Evolutionary conservation across 2,113 vertebrate species (phyloP), one percentile per base, ranked within the genome.

Genomic region (Nettapus auritus): DNA sequence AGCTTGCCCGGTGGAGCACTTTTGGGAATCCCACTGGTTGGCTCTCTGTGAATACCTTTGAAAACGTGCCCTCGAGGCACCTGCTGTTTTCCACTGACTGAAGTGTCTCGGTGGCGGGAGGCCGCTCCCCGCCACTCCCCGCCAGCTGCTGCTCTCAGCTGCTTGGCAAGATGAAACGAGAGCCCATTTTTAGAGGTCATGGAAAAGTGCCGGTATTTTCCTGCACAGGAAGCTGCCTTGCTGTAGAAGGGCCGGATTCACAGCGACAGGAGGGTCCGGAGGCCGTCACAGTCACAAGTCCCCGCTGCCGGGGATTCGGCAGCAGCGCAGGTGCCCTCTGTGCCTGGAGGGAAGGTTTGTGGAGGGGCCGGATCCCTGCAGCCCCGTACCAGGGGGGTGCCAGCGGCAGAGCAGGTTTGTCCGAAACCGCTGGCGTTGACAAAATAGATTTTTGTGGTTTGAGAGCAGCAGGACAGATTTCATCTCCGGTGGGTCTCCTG

Each of bases 401-500:
- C 74, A 13, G 46, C 67, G 50, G 48, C 38, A 19, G 19, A 4
- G 34, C 22, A 22, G 1, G 75, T 31, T 34, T 86, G 46, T 88
- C 85, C 36, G 0, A 66, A 67, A 6, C 13, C 44, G 1, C 31
- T 59, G 92, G 79, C 95, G 64, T 13, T 62, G 95, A 66, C 92
- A 71, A 69, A 53, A 84, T 75, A 50, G 83, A 82, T 96, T 86
- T 28, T 60, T 57, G 85, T 88, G 71, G 52, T 90, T 92, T 71
- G 96, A 93, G 95, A 87, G 88, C 82, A 95, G 95, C 92, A 87
- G 96, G 97, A 91, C 85, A 96, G 94, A 86, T 95, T 96, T 94
- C 95, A 93, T 96, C 93, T 97, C 94, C 97, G 96, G 83, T 97
- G 90, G 92, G 70, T 94, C 90, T 97, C 74, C 85, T 98, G 97